Conservation (phyloP, 2,113 vertebrate species). For the Scartelaos histophorus region DNA sequence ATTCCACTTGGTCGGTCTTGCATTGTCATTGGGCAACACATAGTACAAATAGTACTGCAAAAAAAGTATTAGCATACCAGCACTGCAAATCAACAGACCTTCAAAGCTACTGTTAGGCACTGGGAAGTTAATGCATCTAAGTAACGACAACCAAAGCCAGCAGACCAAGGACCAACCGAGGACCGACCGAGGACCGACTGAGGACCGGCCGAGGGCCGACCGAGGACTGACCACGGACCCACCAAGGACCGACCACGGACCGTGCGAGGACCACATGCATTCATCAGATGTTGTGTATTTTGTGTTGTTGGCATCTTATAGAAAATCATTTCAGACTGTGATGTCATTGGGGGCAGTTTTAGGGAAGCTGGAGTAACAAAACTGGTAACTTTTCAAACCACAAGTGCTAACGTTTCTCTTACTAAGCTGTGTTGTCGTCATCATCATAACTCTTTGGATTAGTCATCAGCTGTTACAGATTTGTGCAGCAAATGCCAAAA, state of each 20-base stretch:
- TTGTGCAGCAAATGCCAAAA: neutral
- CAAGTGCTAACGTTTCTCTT: neutral
- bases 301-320: no score
- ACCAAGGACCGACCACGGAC: slow-evolving; percentile 43
- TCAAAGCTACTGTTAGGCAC: slow-evolving; percentile 70
- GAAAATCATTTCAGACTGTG: neutral
- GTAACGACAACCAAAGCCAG: slow-evolving; percentile 50
- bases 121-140: slow-evolving; percentile 71
- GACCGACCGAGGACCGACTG: slow-evolving; percentile 20
- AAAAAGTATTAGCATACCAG: slow-evolving; percentile 47
- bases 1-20: slow-evolving; percentile 32
- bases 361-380: neutral
- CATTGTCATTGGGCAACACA: slow-evolving; percentile 13
- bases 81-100: slow-evolving; percentile 48
- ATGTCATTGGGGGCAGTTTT: neutral
- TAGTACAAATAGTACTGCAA: slow-evolving; percentile 13
- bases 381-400: neutral
- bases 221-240: no score
- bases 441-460: neutral
- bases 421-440: neutral
- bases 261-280: neutral
- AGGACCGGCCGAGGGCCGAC: no score
- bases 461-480: neutral
- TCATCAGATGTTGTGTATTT: no score
- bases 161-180: slow-evolving; percentile 36